Conservation (phyloP, 2,797 vertebrate genomes). For the Zenarchopterus dispar region DNA sequence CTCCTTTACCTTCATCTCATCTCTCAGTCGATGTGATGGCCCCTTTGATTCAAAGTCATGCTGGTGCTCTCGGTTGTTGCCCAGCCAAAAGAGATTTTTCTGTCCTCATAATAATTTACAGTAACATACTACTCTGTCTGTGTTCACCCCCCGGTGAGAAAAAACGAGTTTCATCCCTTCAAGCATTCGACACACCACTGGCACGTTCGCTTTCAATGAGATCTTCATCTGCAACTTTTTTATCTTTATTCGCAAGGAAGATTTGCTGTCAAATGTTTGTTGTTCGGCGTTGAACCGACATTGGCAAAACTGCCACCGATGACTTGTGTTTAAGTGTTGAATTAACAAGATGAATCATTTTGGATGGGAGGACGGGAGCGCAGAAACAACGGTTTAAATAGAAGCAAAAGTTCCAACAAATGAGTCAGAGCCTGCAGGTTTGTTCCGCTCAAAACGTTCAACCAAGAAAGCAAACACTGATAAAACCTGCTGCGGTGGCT, state of each 20-base stretch:
- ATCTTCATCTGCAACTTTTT: conserved; percentile 45
- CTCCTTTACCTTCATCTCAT: conserved; percentile 48
- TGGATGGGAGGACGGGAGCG: neutral
- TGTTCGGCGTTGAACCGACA: conserved; percentile 3
- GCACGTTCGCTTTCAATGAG: conserved; percentile 25
- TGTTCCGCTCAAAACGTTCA: no score
- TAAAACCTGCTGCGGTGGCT: no score
- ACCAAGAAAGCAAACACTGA: no score
- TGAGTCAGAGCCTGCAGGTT: no score
- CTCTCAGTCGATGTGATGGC: conserved; percentile 33
- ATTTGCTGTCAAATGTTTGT: conserved; percentile 7
- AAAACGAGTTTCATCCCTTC: conserved; percentile 25
- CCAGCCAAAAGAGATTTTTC: conserved; percentile 25
- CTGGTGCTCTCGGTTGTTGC: conserved; percentile 47
- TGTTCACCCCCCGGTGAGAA: conserved; percentile 30
- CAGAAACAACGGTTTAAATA: neutral
- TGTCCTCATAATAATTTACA: conserved; percentile 46
- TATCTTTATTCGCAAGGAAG: conserved; percentile 21
- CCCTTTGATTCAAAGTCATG: conserved; percentile 59
- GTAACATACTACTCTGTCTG: conserved; percentile 25
- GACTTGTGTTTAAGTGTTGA: neutral
- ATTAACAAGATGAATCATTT: conserved; percentile 1
- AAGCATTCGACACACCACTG: conserved; percentile 21
- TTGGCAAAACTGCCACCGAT: neutral
- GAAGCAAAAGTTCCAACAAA: no score